A percentile compares a stretch with the other conserved stretches of the same genome.
These are phyloP conservation scores for Sciurus carolinensis DNA, from an alignment of 2,797 vertebrate genomes.

Conservation along the genomic window DNA sequence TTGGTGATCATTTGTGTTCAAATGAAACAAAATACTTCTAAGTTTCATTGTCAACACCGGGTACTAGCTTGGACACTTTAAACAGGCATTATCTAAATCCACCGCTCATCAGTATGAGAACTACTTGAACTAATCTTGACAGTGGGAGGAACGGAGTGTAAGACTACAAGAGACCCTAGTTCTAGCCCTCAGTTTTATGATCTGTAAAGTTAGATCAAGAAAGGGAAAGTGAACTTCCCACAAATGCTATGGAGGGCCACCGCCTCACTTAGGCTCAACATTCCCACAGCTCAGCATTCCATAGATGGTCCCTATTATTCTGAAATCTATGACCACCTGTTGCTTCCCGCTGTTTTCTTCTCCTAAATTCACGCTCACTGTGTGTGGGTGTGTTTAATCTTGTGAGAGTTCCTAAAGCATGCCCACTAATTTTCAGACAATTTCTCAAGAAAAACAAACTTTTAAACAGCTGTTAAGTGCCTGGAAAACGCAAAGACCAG, in stretches of 20 bases:
- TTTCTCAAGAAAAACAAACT: not conserved
- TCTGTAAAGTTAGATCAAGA: conserved; percentile 36
- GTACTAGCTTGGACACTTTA: not conserved
- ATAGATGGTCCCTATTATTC: not conserved
- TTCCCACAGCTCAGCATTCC: not conserved
- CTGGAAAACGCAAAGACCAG: not conserved
- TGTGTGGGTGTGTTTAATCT: not conserved
- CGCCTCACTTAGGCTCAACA: not conserved
- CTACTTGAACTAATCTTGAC: conserved; percentile 21
- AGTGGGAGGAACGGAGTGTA: not conserved
- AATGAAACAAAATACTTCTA: conserved; percentile 11
- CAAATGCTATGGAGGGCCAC: not conserved
- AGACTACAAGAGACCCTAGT: not conserved
- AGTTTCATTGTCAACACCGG: not conserved
- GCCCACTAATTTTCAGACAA: not conserved
- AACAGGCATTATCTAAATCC: conserved; percentile 13
- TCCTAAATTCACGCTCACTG: not conserved
- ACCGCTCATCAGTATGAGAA: not conserved
- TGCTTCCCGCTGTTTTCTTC: conserved; percentile 56
- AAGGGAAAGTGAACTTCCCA: not conserved
- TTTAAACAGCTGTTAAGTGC: not conserved
- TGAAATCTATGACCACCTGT: conserved; percentile 60
- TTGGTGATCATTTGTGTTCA: conserved; percentile 3
- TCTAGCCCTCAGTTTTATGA: conserved; percentile 25
- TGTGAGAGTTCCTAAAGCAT: not conserved